Conservation (phyloP, 2,888 invertebrate species). For the Steinernema carpocapsae region DNA sequence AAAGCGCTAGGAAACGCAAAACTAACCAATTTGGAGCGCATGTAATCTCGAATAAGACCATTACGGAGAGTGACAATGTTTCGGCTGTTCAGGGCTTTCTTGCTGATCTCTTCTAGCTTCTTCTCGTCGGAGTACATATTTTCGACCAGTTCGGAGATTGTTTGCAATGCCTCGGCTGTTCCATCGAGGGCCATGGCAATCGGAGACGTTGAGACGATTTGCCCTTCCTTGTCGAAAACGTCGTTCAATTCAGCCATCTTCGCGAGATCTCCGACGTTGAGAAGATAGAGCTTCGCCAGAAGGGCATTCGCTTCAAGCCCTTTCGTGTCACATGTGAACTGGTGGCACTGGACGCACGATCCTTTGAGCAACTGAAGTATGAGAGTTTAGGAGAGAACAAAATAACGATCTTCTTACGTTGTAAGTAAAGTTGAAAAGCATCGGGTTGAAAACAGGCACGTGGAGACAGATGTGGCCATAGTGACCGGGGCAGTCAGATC, state of each 20-base stretch:
- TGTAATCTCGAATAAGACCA: constrained; percentile 49
- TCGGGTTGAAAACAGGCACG: constrained; percentile 85
- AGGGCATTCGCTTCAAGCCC: constrained; percentile 72
- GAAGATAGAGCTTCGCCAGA: constrained; percentile 74
- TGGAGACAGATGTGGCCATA: constrained; percentile 91
- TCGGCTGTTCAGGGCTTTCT: constrained; percentile 46
- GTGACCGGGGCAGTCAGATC: constrained; percentile 78
- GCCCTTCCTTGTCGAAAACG: constrained; percentile 34
- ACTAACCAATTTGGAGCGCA: constrained; percentile 51
- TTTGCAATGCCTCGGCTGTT: background rate
- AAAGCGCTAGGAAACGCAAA: background rate
- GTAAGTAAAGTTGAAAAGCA: constrained; percentile 81
- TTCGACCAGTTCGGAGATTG: no score
- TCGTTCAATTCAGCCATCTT: background rate
- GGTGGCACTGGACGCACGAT: constrained; percentile 72
- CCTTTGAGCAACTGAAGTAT: constrained; percentile 70
- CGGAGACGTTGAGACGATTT: background rate
- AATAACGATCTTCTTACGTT: constrained; percentile 71
- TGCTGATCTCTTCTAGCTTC: no score
- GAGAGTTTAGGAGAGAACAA: background rate
- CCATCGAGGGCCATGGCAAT: background rate
- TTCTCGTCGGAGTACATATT: no score
- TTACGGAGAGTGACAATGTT: constrained; percentile 56
- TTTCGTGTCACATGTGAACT: constrained; percentile 62
- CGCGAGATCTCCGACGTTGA: constrained; percentile 28